Percentiles rank a stretch among this genome's conserved stretches.
Conservation (phyloP, 2,797 vertebrate genomes). For the Rhyacichthys aspro region DNA sequence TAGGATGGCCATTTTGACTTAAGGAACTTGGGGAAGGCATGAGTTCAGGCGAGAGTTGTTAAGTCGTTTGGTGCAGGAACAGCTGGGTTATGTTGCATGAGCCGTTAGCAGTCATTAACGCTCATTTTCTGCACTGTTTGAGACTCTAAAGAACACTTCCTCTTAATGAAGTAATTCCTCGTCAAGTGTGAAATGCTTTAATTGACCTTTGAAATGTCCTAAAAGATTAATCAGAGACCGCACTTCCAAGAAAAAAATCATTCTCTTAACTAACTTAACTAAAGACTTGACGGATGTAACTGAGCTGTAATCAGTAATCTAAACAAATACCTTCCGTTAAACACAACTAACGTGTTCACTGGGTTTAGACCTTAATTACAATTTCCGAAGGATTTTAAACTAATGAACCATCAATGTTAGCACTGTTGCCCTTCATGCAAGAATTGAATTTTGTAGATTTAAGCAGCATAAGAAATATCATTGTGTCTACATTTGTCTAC, state of each 20-base stretch:
- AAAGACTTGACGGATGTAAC: not conserved
- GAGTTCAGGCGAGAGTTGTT: slow-evolving; percentile 17
- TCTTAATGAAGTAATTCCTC: slow-evolving; percentile 35
- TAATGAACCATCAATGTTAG: too few species aligned
- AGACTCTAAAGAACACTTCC: slow-evolving; percentile 27
- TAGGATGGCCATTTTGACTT: slow-evolving; percentile 3
- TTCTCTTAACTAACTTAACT: not conserved
- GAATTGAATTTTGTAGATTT: too few species aligned
- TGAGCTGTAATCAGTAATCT: not conserved
- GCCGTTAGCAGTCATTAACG: slow-evolving; percentile 25
- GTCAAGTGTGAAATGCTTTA: slow-evolving; percentile 42
- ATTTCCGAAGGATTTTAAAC: too few species aligned
- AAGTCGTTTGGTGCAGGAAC: slow-evolving; percentile 18
- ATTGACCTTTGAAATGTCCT: slow-evolving; percentile 44
- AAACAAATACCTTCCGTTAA: not conserved
- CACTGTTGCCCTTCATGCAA: too few species aligned
- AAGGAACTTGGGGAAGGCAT: slow-evolving; percentile 5
- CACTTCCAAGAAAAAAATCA: not conserved
- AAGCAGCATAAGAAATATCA: too few species aligned
- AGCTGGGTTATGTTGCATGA: slow-evolving; percentile 38
- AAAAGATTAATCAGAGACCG: slow-evolving; percentile 10
- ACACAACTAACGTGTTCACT: too few species aligned
- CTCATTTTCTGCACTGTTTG: slow-evolving; percentile 40
- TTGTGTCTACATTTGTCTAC: too few species aligned
- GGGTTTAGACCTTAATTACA: too few species aligned